Conservation (phyloP, 1,140 invertebrate genomes). For the Euura saliciscinereae region DNA sequence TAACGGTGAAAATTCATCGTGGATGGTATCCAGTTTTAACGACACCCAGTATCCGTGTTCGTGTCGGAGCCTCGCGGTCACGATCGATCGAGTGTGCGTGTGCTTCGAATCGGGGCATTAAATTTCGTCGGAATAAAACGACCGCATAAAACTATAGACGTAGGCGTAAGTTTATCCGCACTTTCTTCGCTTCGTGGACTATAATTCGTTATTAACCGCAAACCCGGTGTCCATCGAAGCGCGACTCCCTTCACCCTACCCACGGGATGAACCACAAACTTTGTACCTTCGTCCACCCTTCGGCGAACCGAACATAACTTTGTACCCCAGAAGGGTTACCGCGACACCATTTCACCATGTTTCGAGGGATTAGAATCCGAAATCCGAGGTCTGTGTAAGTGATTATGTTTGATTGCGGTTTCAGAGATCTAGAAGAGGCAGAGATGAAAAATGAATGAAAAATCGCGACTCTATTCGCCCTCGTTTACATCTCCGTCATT, state of each 20-base stretch:
- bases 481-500: not conserved
- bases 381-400: too few species aligned
- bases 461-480: not conserved
- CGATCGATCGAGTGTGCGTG: not conserved
- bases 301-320: not conserved
- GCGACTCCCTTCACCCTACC: too few species aligned
- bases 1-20: not conserved
- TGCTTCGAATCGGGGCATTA: not conserved
- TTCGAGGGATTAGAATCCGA: too few species aligned
- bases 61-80: not conserved
- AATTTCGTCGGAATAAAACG: not conserved
- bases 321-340: too few species aligned
- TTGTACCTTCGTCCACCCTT: not conserved
- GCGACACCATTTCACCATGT: too few species aligned
- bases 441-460: not conserved
- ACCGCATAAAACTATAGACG: not conserved
- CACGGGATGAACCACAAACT: not conserved
- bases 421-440: not conserved
- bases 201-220: not conserved
- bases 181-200: not conserved
- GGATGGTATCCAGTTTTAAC: not conserved
- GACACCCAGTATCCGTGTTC: not conserved
- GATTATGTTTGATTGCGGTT: not conserved
- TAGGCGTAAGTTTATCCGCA: not conserved
- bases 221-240: not conserved